A percentile compares a stretch with the other conserved stretches of the same genome.
Conservation (phyloP, 2,888 invertebrate species). For the Trissoscelio sp. region DNA sequence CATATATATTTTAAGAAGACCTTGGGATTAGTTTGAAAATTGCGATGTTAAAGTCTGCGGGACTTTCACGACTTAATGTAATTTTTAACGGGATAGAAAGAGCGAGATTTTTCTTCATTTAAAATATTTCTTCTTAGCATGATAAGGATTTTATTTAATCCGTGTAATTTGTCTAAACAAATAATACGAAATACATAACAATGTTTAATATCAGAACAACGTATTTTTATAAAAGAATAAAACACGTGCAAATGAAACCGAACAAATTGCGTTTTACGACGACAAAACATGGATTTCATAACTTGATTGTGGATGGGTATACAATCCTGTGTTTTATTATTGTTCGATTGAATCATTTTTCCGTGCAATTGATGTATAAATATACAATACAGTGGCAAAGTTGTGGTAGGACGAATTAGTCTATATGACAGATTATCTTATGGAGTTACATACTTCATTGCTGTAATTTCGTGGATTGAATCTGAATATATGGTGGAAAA, state of each 20-base stretch:
- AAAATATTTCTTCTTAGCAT: background rate
- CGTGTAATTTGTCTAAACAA: background rate
- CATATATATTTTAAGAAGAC: slow-evolving; percentile 53
- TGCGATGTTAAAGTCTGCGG: slow-evolving; percentile 56
- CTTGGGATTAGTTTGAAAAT: slow-evolving; percentile 63
- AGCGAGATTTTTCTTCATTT: background rate
- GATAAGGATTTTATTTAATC: background rate
- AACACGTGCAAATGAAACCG: background rate
- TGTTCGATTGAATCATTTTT: slow-evolving; percentile 23
- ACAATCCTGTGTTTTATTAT: slow-evolving; percentile 14
- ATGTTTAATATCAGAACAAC: background rate
- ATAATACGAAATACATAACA: too few relatives aligned
- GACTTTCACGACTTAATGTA: slow-evolving; percentile 32
- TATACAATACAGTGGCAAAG: background rate
- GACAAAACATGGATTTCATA: background rate
- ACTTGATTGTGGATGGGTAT: slow-evolving; percentile 3
- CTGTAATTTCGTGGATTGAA: slow-evolving; percentile 8
- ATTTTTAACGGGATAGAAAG: background rate
- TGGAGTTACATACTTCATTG: slow-evolving; percentile 20
- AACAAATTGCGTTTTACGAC: slow-evolving; percentile 5
- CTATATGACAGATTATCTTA: slow-evolving; percentile 22
- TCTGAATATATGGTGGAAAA: background rate
- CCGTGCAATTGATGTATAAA: slow-evolving; percentile 2
- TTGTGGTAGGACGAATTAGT: slow-evolving; percentile 1
- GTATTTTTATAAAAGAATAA: slow-evolving; percentile 5